A percentile compares a stretch with the other conserved stretches of the same genome.
Conservation (phyloP, 2,113 vertebrate genomes). For the Pygathrix nemaeus region DNA sequence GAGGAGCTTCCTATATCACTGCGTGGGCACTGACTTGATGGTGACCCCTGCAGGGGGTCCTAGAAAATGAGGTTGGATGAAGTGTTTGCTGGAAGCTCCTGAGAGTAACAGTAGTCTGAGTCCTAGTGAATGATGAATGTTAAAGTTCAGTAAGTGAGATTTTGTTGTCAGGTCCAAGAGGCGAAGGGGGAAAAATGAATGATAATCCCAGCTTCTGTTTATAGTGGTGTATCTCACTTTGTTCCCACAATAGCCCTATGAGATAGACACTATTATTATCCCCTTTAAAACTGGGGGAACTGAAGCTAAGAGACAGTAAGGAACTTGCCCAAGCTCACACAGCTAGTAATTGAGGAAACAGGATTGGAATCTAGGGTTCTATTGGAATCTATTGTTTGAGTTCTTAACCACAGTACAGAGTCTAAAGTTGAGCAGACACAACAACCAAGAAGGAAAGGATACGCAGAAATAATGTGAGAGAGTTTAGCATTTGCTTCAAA, state of each 20-base stretch:
- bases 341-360: neutral
- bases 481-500: neutral
- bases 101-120: neutral
- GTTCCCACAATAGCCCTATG: neutral
- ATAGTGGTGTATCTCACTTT: neutral
- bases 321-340: neutral
- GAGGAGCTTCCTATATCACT: neutral
- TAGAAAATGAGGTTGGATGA: too few species aligned
- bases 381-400: neutral
- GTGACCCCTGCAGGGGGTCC: neutral
- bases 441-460: neutral
- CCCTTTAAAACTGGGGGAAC: neutral
- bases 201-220: neutral
- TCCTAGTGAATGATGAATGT: neutral
- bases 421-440: neutral
- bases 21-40: fast-evolving
- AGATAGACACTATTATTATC: neutral
- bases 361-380: neutral
- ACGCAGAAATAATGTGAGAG: neutral
- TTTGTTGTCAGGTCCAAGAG: neutral
- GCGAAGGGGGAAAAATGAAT: neutral
- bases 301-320: neutral
- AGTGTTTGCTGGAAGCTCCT: neutral
- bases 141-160: neutral
- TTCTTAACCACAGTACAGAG: neutral